Percentiles rank a stretch among this genome's conserved stretches.
Evolutionary conservation across 2,888 invertebrate genomes (phyloP).

Genomic region (Tachina fera): DNA sequence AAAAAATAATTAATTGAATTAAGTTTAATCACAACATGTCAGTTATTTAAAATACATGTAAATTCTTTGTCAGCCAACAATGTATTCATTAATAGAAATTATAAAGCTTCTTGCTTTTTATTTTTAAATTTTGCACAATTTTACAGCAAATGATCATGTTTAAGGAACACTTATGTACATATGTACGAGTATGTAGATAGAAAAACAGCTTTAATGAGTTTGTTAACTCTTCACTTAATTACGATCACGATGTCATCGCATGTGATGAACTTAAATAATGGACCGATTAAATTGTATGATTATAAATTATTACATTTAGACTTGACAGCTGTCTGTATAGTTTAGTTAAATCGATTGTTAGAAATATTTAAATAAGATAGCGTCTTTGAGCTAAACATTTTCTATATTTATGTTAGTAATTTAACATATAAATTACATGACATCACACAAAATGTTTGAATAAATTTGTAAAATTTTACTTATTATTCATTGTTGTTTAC

Average conservation of each 20-base stretch:
- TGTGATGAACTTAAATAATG: slow-evolving; percentile 12
- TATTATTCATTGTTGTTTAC: too few relatives aligned
- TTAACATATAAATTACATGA: slow-evolving; percentile 21
- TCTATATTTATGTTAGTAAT: background rate
- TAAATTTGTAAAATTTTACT: background rate
- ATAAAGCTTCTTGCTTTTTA: background rate
- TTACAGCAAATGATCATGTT: slow-evolving; percentile 22
- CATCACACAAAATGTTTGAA: background rate
- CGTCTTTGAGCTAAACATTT: background rate
- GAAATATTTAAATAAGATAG: slow-evolving; percentile 15
- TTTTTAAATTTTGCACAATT: background rate
- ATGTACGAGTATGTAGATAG: background rate
- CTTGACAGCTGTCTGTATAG: slow-evolving; percentile 62
- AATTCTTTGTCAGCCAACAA: background rate
- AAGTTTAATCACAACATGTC: background rate
- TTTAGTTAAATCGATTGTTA: slow-evolving; percentile 32
- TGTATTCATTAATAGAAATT: background rate
- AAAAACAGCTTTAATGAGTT: background rate
- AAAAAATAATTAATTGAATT: background rate
- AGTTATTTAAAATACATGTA: slow-evolving; percentile 25
- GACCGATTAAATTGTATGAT: slow-evolving; percentile 34
- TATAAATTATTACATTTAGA: slow-evolving; percentile 18
- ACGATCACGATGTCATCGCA: slow-evolving; percentile 44
- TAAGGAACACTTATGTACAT: background rate
- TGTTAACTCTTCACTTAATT: background rate